A percentile compares a stretch with the other conserved stretches of the same genome.
Conservation (phyloP, 2,797 vertebrate species). For the Scyliorhinus canicula region DNA sequence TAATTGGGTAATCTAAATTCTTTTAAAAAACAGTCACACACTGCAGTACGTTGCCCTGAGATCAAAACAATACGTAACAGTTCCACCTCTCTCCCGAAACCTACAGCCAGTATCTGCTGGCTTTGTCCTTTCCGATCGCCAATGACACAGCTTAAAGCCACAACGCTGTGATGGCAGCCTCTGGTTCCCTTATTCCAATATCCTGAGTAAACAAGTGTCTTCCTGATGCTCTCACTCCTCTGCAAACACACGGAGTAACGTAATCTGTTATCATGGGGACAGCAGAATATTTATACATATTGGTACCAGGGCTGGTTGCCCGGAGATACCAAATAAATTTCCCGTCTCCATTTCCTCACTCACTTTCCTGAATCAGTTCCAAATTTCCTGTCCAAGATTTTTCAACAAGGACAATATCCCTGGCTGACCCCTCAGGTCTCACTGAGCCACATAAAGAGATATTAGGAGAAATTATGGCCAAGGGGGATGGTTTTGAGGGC, state of each 20-base stretch:
- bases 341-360: not conserved
- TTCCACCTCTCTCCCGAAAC: not conserved
- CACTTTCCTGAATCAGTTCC: not conserved
- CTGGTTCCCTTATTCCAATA: not conserved
- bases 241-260: not conserved
- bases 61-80: not conserved
- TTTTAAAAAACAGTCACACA: too few relatives aligned
- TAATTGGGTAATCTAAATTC: too few relatives aligned
- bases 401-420: not conserved
- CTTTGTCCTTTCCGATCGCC: not conserved
- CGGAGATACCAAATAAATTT: not conserved
- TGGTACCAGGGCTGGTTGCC: not conserved
- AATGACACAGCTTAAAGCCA: not conserved
- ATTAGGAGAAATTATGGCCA: not conserved
- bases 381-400: not conserved
- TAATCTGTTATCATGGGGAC: not conserved
- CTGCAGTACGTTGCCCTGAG: too few relatives aligned
- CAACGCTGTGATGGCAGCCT: not conserved
- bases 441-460: not conserved
- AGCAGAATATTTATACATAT: not conserved
- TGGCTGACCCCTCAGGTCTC: too few relatives aligned
- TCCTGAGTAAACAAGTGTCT: slow-evolving; percentile 1
- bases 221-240: not conserved
- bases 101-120: too few relatives aligned
- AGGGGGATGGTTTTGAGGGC: not conserved